A percentile compares a stretch with the other conserved stretches of the same genome.
Conservation (phyloP, 2,113 vertebrate species). For the Bufo bufo region DNA sequence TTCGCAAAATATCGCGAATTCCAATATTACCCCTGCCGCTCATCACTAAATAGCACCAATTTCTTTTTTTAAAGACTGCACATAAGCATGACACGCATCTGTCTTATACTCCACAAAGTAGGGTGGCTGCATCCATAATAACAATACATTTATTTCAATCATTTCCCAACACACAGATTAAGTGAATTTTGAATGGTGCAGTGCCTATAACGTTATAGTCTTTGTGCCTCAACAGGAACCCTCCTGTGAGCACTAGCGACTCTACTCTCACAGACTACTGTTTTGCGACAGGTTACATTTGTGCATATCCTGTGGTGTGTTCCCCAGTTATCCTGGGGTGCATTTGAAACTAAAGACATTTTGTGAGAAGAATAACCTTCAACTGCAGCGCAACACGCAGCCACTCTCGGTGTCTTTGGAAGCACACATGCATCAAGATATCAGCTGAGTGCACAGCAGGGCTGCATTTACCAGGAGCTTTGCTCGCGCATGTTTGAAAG, state of each 20-base stretch:
- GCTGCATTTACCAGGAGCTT: constrained; percentile 27
- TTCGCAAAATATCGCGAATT: too few relatives aligned
- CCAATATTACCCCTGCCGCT: too few relatives aligned
- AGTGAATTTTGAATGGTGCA: background rate
- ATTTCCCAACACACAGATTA: too few relatives aligned
- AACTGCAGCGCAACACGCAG: constrained; percentile 13
- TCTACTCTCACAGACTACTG: constrained; percentile 24
- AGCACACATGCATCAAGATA: background rate
- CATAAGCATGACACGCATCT: background rate
- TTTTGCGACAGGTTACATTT: constrained; percentile 25
- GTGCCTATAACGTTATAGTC: background rate
- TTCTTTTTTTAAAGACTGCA: background rate
- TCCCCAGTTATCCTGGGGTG: background rate
- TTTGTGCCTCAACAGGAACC: background rate
- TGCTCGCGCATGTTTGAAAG: background rate
- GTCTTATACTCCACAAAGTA: background rate
- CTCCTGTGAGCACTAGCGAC: background rate
- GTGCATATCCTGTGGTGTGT: constrained; percentile 9
- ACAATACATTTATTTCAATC: background rate
- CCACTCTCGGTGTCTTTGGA: constrained; percentile 13
- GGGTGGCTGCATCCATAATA: background rate
- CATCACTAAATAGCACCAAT: background rate
- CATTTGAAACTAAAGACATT: constrained; percentile 12
- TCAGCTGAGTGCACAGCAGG: constrained; percentile 27
- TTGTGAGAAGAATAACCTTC: constrained; percentile 16